A percentile compares a stretch with the other conserved stretches of the same genome.
phyloP scores from a whole-genome alignment of 1,140 invertebrate species.

The Dolichoris vasculosae region DNA sequence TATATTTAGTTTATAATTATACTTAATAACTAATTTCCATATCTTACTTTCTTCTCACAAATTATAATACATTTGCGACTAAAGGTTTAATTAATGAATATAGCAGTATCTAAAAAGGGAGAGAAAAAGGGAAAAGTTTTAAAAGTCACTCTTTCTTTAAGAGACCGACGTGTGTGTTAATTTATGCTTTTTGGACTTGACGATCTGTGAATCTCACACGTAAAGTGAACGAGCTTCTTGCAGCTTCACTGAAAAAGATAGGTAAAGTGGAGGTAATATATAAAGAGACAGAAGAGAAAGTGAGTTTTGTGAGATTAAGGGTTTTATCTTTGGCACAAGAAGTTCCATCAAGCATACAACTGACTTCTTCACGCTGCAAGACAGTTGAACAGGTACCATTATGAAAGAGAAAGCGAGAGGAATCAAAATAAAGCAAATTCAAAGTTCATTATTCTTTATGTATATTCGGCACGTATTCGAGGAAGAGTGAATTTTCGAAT shows the following conservation, averaged over 20 bases:
- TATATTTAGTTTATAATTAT: neutral
- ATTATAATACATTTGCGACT: neutral
- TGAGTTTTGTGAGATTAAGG: slow-evolving; percentile 49
- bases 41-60: neutral
- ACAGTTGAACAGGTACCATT: slow-evolving; percentile 19
- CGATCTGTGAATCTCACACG: slow-evolving; percentile 55
- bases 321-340: slow-evolving; percentile 41
- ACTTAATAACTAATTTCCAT: neutral
- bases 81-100: slow-evolving; percentile 29
- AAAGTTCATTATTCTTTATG: slow-evolving; percentile 18
- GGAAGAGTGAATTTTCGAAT: slow-evolving; percentile 55
- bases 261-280: neutral
- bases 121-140: slow-evolving; percentile 18
- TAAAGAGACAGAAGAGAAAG: slow-evolving; percentile 16
- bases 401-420: neutral
- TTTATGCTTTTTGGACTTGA: slow-evolving; percentile 58
- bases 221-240: slow-evolving; percentile 52
- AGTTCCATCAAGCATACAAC: slow-evolving; percentile 31
- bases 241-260: neutral
- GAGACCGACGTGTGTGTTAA: slow-evolving; percentile 36
- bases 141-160: slow-evolving; percentile 33
- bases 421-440: slow-evolving; percentile 14
- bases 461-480: slow-evolving; percentile 55
- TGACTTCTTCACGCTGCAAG: slow-evolving; percentile 26
- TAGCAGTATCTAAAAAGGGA: slow-evolving; percentile 19